A percentile compares a stretch with the other conserved stretches of the same genome.
These are phyloP conservation scores for Orthosia cruda DNA, from an alignment of 2,888 invertebrate species.

Conservation along the genomic window DNA sequence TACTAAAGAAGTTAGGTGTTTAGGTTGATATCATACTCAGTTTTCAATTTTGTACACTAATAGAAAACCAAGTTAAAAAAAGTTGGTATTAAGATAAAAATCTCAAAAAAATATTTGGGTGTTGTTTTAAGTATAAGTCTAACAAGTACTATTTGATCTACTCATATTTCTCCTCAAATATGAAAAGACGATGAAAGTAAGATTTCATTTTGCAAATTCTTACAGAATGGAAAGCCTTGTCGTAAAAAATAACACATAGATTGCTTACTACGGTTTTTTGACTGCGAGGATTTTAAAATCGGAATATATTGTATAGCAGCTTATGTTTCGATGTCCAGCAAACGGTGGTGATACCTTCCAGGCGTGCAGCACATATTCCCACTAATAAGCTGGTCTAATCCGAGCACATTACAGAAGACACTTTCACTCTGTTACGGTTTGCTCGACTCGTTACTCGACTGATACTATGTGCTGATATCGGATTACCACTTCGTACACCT, in stretches of 20 bases:
- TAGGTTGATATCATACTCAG: neutral
- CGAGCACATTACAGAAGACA: conserved; percentile 47
- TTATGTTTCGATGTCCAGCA: neutral
- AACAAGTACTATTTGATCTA: neutral
- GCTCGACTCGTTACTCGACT: conserved; percentile 54
- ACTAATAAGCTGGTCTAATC: conserved; percentile 52
- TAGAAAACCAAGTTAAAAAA: neutral
- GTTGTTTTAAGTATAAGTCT: too few species aligned
- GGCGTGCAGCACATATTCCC: conserved; percentile 44
- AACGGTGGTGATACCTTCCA: conserved; percentile 7
- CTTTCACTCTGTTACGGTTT: conserved; percentile 63
- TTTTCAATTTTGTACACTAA: neutral
- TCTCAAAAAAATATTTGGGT: too few species aligned
- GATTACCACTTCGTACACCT: conserved; percentile 43
- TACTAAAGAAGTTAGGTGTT: neutral
- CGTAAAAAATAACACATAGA: too few species aligned
- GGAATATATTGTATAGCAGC: neutral
- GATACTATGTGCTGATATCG: conserved; percentile 55
- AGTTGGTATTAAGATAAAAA: neutral
- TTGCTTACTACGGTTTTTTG: too few species aligned
- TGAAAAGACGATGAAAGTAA: neutral
- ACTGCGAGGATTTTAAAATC: neutral
- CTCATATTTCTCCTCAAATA: too few species aligned
- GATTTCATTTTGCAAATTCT: neutral
- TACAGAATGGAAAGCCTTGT: neutral